Percentiles rank a stretch among this genome's conserved stretches.
Conservation (phyloP, 2,797 vertebrate species). For the Paramormyrops hopkinsi region DNA sequence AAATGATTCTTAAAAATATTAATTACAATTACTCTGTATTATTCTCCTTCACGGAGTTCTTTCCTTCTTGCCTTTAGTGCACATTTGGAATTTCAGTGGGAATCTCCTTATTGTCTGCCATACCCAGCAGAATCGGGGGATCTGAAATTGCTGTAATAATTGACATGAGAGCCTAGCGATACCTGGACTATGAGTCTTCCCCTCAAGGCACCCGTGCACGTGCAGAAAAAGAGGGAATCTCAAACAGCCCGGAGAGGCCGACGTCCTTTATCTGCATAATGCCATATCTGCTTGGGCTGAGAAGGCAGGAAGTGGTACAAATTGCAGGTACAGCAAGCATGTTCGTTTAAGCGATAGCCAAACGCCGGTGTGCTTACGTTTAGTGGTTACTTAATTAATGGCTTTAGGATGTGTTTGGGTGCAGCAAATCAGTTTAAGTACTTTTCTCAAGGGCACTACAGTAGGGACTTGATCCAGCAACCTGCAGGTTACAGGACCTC, state of each 20-base stretch:
- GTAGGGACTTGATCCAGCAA: constrained; percentile 2
- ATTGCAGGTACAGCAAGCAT: neutral
- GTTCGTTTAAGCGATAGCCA: neutral
- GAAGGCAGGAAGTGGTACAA: neutral
- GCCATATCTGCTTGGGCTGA: neutral
- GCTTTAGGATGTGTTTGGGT: neutral
- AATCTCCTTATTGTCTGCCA: neutral
- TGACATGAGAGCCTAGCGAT: neutral
- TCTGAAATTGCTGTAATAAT: constrained; percentile 7
- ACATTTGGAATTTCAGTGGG: neutral
- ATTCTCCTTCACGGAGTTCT: neutral
- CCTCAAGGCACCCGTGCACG: neutral
- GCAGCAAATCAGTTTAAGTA: neutral
- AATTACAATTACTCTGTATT: neutral
- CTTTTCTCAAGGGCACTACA: neutral
- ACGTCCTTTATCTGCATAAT: neutral
- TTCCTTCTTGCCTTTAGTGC: neutral
- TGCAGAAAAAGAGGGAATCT: neutral
- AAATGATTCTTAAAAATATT: neutral
- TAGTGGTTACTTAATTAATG: neutral
- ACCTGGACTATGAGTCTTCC: neutral
- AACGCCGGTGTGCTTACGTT: neutral
- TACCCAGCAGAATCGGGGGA: neutral
- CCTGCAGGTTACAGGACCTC: neutral
- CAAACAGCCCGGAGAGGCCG: neutral